phyloP scores from a whole-genome alignment of 2,797 vertebrate genomes.

The Danio choprae region DNA sequence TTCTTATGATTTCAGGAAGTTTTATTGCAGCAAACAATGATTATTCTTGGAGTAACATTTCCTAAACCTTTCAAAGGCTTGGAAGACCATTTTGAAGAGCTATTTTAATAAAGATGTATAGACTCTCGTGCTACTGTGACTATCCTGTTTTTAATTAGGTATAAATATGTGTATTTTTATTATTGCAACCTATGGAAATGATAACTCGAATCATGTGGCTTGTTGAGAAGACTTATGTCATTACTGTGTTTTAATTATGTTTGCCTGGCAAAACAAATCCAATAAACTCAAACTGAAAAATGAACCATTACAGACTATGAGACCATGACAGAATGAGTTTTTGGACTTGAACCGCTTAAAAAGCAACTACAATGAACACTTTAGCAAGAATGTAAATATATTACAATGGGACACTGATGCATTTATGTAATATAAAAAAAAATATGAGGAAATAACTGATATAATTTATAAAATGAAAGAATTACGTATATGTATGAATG shows the following conservation, averaged over 20 bases:
- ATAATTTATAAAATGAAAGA: no score
- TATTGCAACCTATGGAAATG: background rate
- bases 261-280: background rate
- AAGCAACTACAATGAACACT: background rate
- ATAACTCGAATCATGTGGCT: background rate
- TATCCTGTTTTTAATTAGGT: conserved; percentile 11
- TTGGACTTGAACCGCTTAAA: background rate
- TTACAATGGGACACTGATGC: background rate
- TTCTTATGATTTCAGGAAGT: conserved; percentile 64
- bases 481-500: no score
- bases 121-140: background rate
- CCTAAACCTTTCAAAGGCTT: background rate
- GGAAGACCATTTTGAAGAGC: background rate
- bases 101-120: background rate
- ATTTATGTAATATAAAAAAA: background rate
- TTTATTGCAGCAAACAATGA: conserved; percentile 50
- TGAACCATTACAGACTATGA: background rate
- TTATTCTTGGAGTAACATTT: conserved; percentile 9
- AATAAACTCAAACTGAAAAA: background rate
- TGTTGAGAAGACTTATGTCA: conserved; percentile 13
- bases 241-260: background rate
- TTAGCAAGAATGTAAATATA: background rate
- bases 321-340: background rate
- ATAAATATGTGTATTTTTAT: background rate
- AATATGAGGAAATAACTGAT: no score